Conservation (phyloP, 2,797 vertebrate genomes). For the Pangasius sanitwongsei region DNA sequence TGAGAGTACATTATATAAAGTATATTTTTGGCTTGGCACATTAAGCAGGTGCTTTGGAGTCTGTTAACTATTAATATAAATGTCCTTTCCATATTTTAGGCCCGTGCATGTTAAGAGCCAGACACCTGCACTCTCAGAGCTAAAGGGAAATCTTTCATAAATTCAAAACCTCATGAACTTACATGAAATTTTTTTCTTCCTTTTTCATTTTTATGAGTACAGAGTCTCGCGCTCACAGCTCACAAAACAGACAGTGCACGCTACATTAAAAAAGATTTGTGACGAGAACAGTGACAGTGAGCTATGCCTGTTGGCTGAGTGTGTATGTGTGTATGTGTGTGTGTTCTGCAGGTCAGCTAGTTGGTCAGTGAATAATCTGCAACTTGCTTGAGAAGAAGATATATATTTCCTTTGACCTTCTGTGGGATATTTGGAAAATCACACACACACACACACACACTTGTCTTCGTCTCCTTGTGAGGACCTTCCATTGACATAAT, state of each 20-base stretch:
- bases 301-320: conserved; percentile 1
- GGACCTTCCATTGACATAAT: background rate
- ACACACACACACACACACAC: background rate
- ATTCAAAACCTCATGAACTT: conserved; percentile 15
- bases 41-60: conserved; percentile 16
- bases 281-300: conserved; percentile 27
- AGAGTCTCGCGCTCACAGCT: conserved; percentile 25
- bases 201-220: conserved; percentile 40
- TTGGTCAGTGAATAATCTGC: conserved; percentile 34
- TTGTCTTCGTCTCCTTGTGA: background rate
- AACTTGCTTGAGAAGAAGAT: conserved; percentile 31
- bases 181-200: conserved; percentile 1
- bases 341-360: conserved; percentile 21
- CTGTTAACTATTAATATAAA: conserved; percentile 25
- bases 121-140: conserved; percentile 19
- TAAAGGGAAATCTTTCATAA: conserved; percentile 21
- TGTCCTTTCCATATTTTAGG: conserved; percentile 24
- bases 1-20: background rate
- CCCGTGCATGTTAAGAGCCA: conserved; percentile 12
- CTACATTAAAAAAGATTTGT: conserved; percentile 47
- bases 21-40: background rate
- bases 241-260: conserved; percentile 33
- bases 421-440: conserved; percentile 35
- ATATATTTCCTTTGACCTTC: conserved; percentile 35
- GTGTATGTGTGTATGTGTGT: background rate